Percentiles rank a stretch among this genome's conserved stretches.
phyloP scores from a whole-genome alignment of 1,140 invertebrate species.

The Ceratosolen solmsi region DNA sequence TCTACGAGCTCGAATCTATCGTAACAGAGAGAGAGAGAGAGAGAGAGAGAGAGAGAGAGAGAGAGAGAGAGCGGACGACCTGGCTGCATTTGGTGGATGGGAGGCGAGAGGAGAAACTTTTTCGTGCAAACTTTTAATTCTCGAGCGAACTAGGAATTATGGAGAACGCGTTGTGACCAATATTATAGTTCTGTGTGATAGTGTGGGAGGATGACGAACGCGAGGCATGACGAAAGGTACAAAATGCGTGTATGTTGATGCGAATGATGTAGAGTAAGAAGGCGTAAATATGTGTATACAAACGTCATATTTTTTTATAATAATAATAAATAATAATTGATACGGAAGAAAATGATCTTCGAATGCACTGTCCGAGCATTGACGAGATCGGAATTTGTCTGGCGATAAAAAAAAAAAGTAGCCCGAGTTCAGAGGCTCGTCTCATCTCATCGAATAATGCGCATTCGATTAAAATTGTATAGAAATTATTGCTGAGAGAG shows the following conservation, averaged over 20 bases:
- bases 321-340: slow-evolving; percentile 15
- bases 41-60: too few species aligned
- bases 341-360: not conserved
- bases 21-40: too few species aligned
- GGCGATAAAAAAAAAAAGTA: slow-evolving; percentile 14
- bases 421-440: slow-evolving; percentile 10
- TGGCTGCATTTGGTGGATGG: too few species aligned
- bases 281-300: slow-evolving; percentile 21
- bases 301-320: slow-evolving; percentile 49
- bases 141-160: not conserved
- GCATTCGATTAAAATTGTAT: slow-evolving; percentile 37
- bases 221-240: not conserved
- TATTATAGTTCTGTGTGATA: slow-evolving; percentile 37
- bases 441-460: slow-evolving; percentile 19
- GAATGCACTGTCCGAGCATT: slow-evolving; percentile 22
- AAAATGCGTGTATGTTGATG: not conserved
- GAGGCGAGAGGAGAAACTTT: not conserved
- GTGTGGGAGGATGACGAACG: not conserved
- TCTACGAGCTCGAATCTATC: not conserved
- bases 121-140: slow-evolving; percentile 23
- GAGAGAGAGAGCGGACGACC: too few species aligned
- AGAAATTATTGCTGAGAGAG: slow-evolving; percentile 42
- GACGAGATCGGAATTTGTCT: not conserved
- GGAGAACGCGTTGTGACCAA: slow-evolving; percentile 39
- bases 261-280: not conserved